Evolutionary conservation across 2,797 vertebrate genomes (phyloP), one percentile per base, ranked within the genome.

Genomic region (Phalanger gymnotis): DNA sequence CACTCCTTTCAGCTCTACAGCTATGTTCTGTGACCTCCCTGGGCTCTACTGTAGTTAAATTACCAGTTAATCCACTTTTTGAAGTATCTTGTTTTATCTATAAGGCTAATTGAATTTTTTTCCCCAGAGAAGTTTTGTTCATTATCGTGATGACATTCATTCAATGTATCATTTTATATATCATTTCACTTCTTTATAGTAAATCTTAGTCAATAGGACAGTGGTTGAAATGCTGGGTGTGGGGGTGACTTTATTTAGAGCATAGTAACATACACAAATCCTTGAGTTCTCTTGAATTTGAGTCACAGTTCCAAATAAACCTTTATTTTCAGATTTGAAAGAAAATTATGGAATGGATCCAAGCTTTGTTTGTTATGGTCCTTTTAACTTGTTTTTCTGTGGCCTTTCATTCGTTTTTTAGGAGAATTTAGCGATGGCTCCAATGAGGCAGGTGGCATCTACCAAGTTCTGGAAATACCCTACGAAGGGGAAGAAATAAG

Each of bases 391-490:
- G 19, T 22, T 47, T 81, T 87, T 52, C 56, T 47, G 61, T 2
- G 27, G 7, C 0, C 7, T 73, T 95, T 2, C 52, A 56, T 94
- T 92, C 96, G 2, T 95, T 30, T 95, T 98, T 19, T 92, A 99
- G 99, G 99, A 52, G 99, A 99, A 98, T 99, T 99, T 98, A 99
- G 99, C 51, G 99, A 99, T 61, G 99, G 99, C 93, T 99, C 99
- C 87, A 99, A 99, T 57, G 99, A 99, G 98, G 99, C 99, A 0
- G 99, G 99, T 0, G 99, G 99, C 12, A 99, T 99, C 95, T 99
- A 99, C 98, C 99, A 99, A 98, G 99, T 99, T 40, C 96, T 99
- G 97, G 99, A 99, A 98, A 99, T 99, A 98, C 99, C 99, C 0
- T 99, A 99, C 4, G 99, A 99, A 94, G 99, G 99, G 30, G 99